Evolutionary conservation across 2,113 vertebrate genomes (phyloP).

Genomic region (Eurystomus gularis): DNA sequence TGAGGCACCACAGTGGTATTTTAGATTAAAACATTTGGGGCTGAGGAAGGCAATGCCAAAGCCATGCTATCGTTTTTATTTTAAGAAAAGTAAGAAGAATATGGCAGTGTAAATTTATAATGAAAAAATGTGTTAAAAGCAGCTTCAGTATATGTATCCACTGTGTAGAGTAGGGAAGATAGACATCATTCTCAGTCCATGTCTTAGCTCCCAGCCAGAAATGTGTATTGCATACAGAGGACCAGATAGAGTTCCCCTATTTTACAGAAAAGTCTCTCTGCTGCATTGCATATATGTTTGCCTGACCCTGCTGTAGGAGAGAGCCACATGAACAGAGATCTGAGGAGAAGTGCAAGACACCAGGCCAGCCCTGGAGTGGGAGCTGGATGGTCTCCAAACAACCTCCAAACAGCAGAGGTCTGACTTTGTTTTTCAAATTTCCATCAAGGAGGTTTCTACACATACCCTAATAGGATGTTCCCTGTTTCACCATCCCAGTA

Average conservation of each 20-base stretch:
- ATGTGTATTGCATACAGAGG: not conserved
- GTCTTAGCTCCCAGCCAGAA: not conserved
- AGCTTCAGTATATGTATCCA: not conserved
- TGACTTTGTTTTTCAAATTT: not conserved
- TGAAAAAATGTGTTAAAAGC: not conserved
- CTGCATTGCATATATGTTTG: fast-evolving
- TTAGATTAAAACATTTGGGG: not conserved
- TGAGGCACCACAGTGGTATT: not conserved
- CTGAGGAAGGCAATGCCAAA: not conserved
- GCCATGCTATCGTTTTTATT: not conserved
- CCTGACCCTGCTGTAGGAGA: not conserved
- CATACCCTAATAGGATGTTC: not conserved
- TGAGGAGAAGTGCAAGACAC: not conserved
- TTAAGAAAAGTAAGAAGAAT: not conserved
- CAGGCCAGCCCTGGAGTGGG: not conserved
- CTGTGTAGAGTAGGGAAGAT: not conserved
- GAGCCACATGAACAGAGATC: not conserved
- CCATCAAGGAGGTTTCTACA: not conserved
- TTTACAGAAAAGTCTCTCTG: not conserved
- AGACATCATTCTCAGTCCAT: not conserved
- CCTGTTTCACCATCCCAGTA: not conserved
- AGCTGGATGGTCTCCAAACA: not conserved
- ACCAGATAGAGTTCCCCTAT: not conserved
- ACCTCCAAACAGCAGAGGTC: not conserved
- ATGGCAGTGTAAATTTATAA: not conserved